Conservation (phyloP, 2,113 vertebrate species). For the Pristiophorus japonicus region DNA sequence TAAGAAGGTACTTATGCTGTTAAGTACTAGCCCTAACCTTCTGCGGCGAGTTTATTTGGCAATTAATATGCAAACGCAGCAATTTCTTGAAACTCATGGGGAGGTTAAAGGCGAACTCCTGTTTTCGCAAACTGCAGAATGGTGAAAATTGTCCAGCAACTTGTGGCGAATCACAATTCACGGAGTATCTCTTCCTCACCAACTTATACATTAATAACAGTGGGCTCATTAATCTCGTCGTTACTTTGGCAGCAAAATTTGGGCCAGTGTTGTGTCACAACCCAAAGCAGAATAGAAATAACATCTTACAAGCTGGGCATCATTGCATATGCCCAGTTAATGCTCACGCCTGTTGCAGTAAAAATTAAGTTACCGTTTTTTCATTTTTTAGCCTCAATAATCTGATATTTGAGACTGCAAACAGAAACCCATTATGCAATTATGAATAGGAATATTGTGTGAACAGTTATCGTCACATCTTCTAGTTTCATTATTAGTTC, state of each 20-base stretch:
- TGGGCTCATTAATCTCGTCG: not conserved
- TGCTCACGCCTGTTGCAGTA: not conserved
- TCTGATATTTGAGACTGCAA: slow-evolving; percentile 25
- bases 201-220: not conserved
- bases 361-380: not conserved
- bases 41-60: not conserved
- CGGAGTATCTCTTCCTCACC: not conserved
- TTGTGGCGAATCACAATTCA: not conserved
- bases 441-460: slow-evolving; percentile 8
- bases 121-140: not conserved
- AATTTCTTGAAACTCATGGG: not conserved
- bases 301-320: not conserved
- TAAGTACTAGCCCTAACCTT: not conserved
- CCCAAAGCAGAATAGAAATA: not conserved
- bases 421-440: not conserved
- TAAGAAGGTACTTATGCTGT: not conserved
- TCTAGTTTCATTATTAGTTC: slow-evolving; percentile 12
- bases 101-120: not conserved
- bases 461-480: slow-evolving; percentile 19
- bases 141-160: not conserved
- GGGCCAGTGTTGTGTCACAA: not conserved
- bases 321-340: not conserved
- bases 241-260: not conserved
- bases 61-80: not conserved
- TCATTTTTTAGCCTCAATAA: not conserved